phyloP scores from a whole-genome alignment of 1,140 invertebrate species.

The Heliconius congener region DNA sequence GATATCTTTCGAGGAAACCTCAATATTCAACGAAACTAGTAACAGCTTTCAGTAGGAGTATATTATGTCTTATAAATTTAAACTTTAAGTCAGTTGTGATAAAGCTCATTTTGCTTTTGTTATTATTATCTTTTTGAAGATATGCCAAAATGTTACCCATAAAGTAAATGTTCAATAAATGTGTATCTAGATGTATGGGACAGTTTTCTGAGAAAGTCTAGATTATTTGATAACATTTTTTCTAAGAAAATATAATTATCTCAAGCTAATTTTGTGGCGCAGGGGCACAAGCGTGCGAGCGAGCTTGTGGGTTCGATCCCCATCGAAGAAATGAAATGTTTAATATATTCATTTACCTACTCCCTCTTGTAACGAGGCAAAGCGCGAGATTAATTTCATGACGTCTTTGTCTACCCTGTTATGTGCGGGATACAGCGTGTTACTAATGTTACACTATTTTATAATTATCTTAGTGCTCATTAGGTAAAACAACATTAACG shows the following conservation, averaged over 20 bases:
- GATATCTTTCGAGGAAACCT: background rate
- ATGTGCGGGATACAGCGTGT: no score
- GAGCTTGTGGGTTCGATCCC: no score
- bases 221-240: background rate
- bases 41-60: background rate
- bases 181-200: background rate
- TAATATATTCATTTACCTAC: no score
- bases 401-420: no score
- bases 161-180: conserved; percentile 2
- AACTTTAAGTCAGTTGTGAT: background rate
- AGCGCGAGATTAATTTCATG: no score
- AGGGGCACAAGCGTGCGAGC: no score
- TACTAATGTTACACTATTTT: no score
- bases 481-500: no score
- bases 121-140: background rate
- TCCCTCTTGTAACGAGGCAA: no score
- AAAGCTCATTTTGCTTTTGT: background rate
- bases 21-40: background rate
- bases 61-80: background rate
- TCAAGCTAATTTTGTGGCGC: background rate
- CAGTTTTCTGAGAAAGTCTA: background rate
- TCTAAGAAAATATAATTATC: background rate
- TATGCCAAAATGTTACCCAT: background rate
- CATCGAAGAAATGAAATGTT: no score
- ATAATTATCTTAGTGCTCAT: no score